Evolutionary conservation across 2,888 invertebrate species (phyloP).

Genomic region (Merodon equestris): DNA sequence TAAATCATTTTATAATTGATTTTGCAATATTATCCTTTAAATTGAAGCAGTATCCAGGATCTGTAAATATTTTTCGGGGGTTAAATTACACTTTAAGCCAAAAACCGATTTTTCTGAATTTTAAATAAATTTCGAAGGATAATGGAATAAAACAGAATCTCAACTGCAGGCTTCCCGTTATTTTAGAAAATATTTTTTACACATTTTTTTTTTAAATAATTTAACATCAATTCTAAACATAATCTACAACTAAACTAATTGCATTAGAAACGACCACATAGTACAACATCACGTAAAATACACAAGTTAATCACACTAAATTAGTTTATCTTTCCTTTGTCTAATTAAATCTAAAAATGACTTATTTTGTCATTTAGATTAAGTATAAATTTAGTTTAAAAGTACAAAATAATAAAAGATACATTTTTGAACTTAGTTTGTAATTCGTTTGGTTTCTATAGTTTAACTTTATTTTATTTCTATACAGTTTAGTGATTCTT

Average conservation of each 20-base stretch:
- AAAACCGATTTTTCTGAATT: no score
- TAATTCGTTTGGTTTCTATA: constrained; percentile 53
- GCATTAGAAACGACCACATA: constrained; percentile 42
- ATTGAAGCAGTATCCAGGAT: no score
- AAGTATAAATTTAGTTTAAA: constrained; percentile 3
- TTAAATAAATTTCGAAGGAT: no score
- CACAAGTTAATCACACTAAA: constrained; percentile 21
- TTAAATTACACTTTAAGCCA: background rate
- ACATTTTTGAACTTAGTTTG: constrained; percentile 48
- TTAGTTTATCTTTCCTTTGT: constrained; percentile 21
- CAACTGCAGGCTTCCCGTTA: no score
- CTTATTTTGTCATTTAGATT: constrained; percentile 8
- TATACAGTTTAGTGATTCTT: constrained; percentile 66
- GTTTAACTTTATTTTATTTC: constrained; percentile 44
- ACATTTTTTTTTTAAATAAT: background rate
- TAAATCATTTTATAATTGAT: no score
- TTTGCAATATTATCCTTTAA: no score
- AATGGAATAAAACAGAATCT: no score
- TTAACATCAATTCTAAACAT: constrained; percentile 22
- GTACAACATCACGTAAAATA: no score
- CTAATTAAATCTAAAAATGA: constrained; percentile 18
- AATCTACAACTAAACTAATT: constrained; percentile 69
- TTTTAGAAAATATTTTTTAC: no score
- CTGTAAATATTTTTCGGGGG: no score
- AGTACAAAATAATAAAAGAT: constrained; percentile 49